Conservation (phyloP, 35 echinoderm and acorn worm genomes). For the Amphiura filiformis region DNA sequence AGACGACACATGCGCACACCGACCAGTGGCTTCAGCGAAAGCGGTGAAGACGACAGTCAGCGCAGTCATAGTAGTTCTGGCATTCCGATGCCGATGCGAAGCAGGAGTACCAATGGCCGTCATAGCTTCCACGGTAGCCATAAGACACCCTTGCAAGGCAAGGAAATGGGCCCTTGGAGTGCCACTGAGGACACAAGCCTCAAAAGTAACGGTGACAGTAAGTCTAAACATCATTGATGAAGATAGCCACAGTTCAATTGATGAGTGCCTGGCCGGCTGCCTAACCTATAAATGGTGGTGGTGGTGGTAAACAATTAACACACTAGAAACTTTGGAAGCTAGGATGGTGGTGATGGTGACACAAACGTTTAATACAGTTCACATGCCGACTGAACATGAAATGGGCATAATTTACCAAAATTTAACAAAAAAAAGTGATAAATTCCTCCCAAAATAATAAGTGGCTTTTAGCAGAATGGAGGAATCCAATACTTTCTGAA, state of each 20-base stretch:
- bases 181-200: neutral
- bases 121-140: neutral
- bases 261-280: neutral
- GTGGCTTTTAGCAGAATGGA: neutral
- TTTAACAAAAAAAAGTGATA: neutral
- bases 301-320: too few relatives aligned
- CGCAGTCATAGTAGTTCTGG: neutral
- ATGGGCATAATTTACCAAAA: neutral
- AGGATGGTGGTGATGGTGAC: too few relatives aligned
- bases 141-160: conserved; percentile 10
- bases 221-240: neutral
- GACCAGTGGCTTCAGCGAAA: neutral
- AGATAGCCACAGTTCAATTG: too few relatives aligned
- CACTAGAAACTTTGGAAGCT: too few relatives aligned
- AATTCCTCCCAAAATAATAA: too few relatives aligned
- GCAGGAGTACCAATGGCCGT: neutral
- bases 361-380: too few relatives aligned
- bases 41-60: neutral
- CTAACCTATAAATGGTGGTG: neutral
- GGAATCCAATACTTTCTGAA: neutral
- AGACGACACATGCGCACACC: neutral
- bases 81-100: neutral
- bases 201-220: conserved; percentile 6
- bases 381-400: too few relatives aligned
- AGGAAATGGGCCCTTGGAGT: neutral